These are phyloP conservation scores for Cantharis rufa DNA, from an alignment of 2,888 invertebrate genomes.

Conservation along the genomic window DNA sequence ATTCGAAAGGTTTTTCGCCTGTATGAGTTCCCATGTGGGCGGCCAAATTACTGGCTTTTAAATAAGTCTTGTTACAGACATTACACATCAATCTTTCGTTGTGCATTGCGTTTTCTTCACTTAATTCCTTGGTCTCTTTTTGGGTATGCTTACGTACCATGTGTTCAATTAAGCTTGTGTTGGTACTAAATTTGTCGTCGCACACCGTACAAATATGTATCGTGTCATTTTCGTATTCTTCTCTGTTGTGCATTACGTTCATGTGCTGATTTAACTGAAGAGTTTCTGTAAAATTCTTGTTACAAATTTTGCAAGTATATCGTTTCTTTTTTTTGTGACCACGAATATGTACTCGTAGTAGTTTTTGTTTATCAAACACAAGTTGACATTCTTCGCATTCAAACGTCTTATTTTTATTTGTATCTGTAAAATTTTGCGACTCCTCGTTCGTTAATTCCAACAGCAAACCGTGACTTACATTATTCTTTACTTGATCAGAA, in stretches of 20 bases:
- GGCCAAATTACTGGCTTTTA: conserved; percentile 42
- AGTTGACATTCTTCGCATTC: conserved; percentile 29
- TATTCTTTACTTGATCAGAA: neutral
- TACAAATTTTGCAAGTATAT: conserved; percentile 23
- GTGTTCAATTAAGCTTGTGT: conserved; percentile 33
- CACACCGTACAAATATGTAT: conserved; percentile 33
- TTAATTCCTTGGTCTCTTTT: conserved; percentile 16
- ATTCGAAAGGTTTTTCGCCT: conserved; percentile 40
- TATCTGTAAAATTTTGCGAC: conserved; percentile 5
- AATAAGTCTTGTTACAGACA: conserved; percentile 42
- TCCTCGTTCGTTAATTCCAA: neutral
- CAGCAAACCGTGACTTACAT: neutral
- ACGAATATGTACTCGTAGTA: conserved; percentile 27
- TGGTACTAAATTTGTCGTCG: conserved; percentile 31
- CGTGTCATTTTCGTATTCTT: conserved; percentile 7
- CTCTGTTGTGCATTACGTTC: conserved; percentile 18
- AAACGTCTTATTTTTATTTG: conserved; percentile 3
- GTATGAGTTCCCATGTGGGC: conserved; percentile 45
- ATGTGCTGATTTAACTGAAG: conserved; percentile 25
- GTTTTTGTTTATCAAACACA: conserved; percentile 26
- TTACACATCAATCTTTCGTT: conserved; percentile 35
- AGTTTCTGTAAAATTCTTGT: conserved; percentile 22
- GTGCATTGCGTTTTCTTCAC: neutral
- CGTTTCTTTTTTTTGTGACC: conserved; percentile 21
- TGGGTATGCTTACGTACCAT: conserved; percentile 34